A percentile compares a stretch with the other conserved stretches of the same genome.
Conservation (phyloP, 64 coral and sea anemone genomes). For the Actinia tenebrosa region DNA sequence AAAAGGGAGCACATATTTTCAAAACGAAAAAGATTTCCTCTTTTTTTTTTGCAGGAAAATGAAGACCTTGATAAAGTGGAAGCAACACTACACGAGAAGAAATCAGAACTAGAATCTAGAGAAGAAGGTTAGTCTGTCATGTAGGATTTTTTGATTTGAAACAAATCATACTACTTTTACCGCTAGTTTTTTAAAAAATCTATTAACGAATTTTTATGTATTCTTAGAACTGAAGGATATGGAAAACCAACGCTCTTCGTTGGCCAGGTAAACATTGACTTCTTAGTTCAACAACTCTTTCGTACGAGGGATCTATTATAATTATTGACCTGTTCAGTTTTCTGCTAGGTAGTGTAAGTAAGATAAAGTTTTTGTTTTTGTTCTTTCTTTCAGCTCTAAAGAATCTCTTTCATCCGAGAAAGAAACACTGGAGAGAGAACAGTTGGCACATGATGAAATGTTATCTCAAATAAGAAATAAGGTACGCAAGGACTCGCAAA, state of each 20-base stretch:
- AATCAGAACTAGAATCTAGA: background rate
- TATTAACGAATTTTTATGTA: background rate
- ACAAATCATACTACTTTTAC: too few species aligned
- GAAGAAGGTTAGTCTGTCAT: background rate
- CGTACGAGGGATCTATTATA: too few species aligned
- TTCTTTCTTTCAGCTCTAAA: background rate
- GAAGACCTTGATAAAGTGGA: background rate
- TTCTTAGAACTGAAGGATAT: background rate
- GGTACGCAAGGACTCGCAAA: background rate
- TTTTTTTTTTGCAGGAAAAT: background rate
- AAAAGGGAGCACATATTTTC: too few species aligned
- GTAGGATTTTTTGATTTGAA: background rate
- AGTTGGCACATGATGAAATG: background rate
- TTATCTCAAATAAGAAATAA: background rate
- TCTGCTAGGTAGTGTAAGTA: background rate
- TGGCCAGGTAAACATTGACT: background rate
- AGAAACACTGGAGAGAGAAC: constrained; percentile 15
- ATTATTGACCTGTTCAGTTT: background rate
- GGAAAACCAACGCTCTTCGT: background rate
- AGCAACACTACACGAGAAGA: background rate
- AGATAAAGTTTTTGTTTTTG: background rate
- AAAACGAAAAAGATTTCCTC: too few species aligned
- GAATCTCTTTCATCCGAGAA: constrained; percentile 11
- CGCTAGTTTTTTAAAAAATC: background rate
- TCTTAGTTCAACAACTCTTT: too few species aligned